These are phyloP conservation scores for Catharus bicknelli DNA, from an alignment of 2,113 vertebrate species.

Conservation along the genomic window DNA sequence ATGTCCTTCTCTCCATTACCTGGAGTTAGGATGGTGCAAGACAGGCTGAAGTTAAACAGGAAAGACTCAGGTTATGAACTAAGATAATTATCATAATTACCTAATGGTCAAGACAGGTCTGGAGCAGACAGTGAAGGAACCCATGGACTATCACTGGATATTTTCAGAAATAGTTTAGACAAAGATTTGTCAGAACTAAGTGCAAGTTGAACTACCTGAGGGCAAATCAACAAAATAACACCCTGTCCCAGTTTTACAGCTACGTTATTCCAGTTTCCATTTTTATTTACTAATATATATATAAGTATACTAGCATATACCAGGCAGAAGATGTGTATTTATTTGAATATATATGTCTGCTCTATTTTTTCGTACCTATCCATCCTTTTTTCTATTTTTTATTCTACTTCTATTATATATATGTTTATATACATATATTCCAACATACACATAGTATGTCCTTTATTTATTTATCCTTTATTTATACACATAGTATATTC, in stretches of 20 bases:
- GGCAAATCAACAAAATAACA: background rate
- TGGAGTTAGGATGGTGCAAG: background rate
- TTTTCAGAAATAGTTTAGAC: background rate
- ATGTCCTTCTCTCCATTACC: background rate
- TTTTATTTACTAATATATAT: background rate
- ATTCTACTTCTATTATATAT: background rate
- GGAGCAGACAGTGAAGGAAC: background rate
- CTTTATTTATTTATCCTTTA: background rate
- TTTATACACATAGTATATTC: background rate
- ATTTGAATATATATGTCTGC: background rate
- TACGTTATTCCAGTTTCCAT: background rate
- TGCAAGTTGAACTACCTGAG: background rate
- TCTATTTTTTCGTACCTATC: background rate
- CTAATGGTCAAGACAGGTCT: background rate
- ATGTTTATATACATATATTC: background rate
- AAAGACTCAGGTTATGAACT: background rate
- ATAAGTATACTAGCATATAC: background rate
- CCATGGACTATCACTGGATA: background rate
- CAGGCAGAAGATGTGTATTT: background rate
- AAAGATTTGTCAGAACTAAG: background rate
- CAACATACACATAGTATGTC: background rate
- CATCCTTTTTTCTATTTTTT: background rate
- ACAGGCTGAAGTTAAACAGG: background rate
- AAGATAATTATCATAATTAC: background rate
- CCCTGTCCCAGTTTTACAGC: background rate